Base-by-base conservation (phyloP, 2,888 invertebrate species). In the Lasioglossum vierecki region DNA sequence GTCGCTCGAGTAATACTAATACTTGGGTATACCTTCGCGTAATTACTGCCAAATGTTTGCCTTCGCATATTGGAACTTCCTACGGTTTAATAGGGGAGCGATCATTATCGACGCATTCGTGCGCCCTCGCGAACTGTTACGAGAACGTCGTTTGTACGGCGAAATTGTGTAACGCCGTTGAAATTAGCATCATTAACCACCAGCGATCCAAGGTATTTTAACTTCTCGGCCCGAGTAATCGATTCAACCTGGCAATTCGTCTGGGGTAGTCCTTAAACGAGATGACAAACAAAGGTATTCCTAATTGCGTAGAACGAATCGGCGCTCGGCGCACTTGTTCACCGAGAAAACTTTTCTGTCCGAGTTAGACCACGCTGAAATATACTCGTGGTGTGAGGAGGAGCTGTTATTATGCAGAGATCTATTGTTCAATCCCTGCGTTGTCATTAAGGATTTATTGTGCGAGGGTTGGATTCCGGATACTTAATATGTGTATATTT, bases 11-110 rank as follows among this genome's bases (percentile, higher is more conserved):
- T 88, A 84, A 88, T 83, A 82, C 80, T 66, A 86, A 86, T 88
- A 88, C 70, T 74, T 44, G 44, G 73, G 79, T 84, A 66, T 80
- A 78, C 76, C 82, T 57, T 74, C 68, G 57, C 86, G 86, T 86
- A 88, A 88, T 86, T 86, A 84, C 72, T 82, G 79, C 79, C 88
- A 88, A 88, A 88, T 88, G 88, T 88, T 88, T 86, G 84, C 76
- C 63, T 41, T 41, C 74, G 80, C 77, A 78, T 83, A 85, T 88
- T 79, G 87, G 68, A 86, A 79, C 63, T 76, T 79, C 57, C 63
- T 63, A 76, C 79, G 53, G 82, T 79, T 82, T 75, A 75, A 86
- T 82, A 76, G 86, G 76, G 46, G 73, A 76, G 35, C 74, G 79
- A 79, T 82, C 77, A 63, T 86, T 85, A 76, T 73, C 84, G 75